Percentiles rank a stretch among this genome's conserved stretches.
phyloP scores from a whole-genome alignment of 2,797 vertebrate species.

The Hyperoplus immaculatus region DNA sequence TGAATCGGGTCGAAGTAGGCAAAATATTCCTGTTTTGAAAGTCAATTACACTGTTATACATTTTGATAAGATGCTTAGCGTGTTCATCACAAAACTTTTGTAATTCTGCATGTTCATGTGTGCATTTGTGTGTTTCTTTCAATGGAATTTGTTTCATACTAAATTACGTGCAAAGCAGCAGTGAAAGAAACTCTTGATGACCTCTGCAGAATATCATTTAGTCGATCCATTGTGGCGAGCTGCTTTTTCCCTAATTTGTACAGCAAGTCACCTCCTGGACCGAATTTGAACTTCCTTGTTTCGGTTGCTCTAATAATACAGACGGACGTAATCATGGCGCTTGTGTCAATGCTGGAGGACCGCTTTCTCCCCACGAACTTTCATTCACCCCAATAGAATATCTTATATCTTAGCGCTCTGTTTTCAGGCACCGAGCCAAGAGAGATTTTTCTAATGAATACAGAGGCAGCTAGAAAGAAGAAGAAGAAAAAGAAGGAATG shows the following conservation, averaged over 20 bases:
- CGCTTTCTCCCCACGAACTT: conserved; percentile 69
- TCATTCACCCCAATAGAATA: conserved; percentile 74
- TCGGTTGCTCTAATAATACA: conserved; percentile 50
- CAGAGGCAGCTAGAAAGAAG: conserved; percentile 45
- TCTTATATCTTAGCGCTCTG: conserved; percentile 77
- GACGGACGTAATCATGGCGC: conserved; percentile 51
- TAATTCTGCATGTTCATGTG: neutral
- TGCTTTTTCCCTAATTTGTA: conserved; percentile 30
- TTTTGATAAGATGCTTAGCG: conserved; percentile 34
- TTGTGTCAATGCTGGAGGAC: conserved; percentile 60
- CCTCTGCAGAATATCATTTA: conserved; percentile 18
- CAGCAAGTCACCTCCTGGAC: conserved; percentile 55
- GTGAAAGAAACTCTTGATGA: conserved; percentile 5
- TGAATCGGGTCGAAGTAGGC: conserved; percentile 8
- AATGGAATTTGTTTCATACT: neutral
- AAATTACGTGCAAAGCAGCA: neutral
- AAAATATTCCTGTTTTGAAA: conserved; percentile 23
- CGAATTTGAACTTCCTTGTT: conserved; percentile 58
- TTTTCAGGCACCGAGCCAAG: conserved; percentile 72
- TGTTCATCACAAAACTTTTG: conserved; percentile 8
- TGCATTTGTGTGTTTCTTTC: conserved; percentile 20
- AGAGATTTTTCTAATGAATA: conserved; percentile 76
- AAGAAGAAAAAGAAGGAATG: conserved; percentile 27
- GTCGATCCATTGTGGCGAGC: conserved; percentile 2
- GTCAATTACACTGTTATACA: conserved; percentile 35